phyloP scores from a whole-genome alignment of 1,140 invertebrate species.

The Gonioctena quinquepunctata region DNA sequence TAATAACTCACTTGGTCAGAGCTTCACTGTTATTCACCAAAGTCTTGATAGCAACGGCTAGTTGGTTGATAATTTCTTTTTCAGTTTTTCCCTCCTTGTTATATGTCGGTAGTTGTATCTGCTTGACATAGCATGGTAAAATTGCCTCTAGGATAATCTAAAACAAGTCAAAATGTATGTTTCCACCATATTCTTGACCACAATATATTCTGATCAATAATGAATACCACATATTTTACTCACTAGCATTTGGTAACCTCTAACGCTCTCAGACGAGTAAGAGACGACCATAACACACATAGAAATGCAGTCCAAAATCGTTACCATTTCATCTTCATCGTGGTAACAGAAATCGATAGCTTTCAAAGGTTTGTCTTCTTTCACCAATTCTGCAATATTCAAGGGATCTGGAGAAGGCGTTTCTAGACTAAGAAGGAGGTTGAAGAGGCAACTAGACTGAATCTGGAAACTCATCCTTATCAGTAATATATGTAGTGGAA shows the following conservation, averaged over 20 bases:
- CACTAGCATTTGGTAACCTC: conserved; percentile 97
- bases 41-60: conserved; percentile 93
- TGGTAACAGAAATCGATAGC: conserved; percentile 97
- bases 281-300: conserved; percentile 97
- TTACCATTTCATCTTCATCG: conserved; percentile 93
- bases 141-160: conserved; percentile 96
- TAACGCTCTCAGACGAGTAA: conserved; percentile 92
- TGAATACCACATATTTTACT: no score
- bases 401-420: conserved; percentile 92
- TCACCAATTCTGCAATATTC: conserved; percentile 93
- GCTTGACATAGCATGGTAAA: conserved; percentile 90
- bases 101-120: conserved; percentile 87
- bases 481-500: no score
- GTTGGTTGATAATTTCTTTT: conserved; percentile 92
- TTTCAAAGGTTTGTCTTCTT: conserved; percentile 93
- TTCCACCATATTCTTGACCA: neutral
- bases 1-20: conserved; percentile 89
- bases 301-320: conserved; percentile 90
- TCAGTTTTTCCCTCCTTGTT: conserved; percentile 88
- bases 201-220: no score
- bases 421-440: conserved; percentile 85
- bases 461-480: conserved; percentile 70
- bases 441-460: conserved; percentile 87
- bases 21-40: conserved; percentile 96
- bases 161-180: conserved; percentile 32